Evolutionary conservation across 2,888 invertebrate species (phyloP).

Genomic region (Polia nebulosa): DNA sequence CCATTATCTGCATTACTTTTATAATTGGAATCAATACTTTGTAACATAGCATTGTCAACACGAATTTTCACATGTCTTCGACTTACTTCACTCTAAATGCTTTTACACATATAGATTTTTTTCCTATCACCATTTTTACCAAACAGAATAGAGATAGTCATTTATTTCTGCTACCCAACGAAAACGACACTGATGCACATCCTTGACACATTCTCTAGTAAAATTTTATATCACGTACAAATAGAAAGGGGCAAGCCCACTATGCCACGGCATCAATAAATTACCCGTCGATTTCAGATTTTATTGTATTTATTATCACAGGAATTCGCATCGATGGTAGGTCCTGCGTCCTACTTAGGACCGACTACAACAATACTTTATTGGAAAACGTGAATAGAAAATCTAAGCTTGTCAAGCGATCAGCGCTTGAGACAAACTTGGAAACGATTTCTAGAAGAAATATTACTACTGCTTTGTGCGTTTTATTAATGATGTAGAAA

Average conservation of each 20-base stretch:
- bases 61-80: not conserved
- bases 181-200: not conserved
- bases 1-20: not conserved
- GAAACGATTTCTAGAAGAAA: conserved; percentile 18
- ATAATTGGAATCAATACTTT: not conserved
- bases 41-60: not conserved
- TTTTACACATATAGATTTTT: too few species aligned
- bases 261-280: conserved; percentile 41
- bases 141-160: not conserved
- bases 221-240: conserved; percentile 10
- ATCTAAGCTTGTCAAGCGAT: conserved; percentile 34
- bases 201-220: conserved; percentile 2
- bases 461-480: not conserved
- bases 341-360: conserved; percentile 40
- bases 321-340: conserved; percentile 31
- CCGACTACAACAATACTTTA: conserved; percentile 50
- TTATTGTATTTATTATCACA: conserved; percentile 48
- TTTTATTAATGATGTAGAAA: not conserved
- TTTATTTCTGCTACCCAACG: not conserved
- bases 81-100: too few species aligned
- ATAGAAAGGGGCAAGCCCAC: conserved; percentile 28
- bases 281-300: conserved; percentile 37
- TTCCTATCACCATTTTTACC: not conserved
- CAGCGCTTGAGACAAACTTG: conserved; percentile 4
- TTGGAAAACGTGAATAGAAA: conserved; percentile 54